These are phyloP conservation scores for Microctenopoma steveboyesi DNA, from an alignment of 2,797 vertebrate genomes.

Conservation along the genomic window DNA sequence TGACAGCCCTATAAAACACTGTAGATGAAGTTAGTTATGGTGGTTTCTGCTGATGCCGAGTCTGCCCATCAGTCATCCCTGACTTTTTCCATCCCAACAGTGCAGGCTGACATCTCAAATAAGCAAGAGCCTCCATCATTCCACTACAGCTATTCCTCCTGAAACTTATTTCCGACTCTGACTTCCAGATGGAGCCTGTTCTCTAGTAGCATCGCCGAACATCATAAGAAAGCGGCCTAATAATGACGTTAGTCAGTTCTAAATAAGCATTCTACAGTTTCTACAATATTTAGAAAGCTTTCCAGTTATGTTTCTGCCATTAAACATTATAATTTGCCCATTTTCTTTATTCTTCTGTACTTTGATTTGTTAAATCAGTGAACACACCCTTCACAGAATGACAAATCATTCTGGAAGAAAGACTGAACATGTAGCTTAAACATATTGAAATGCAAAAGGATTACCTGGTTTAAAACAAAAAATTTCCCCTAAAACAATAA, in stretches of 20 bases:
- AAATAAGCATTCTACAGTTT: constrained; percentile 1
- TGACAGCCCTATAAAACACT: constrained; percentile 37
- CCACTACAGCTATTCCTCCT: constrained; percentile 22
- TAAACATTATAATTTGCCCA: not conserved
- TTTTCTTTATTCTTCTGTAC: not conserved
- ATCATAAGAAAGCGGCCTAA: not conserved
- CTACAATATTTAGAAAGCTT: constrained; percentile 5
- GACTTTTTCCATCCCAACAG: constrained; percentile 31
- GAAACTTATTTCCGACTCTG: constrained; percentile 9
- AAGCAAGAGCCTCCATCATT: constrained; percentile 31
- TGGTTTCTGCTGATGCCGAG: constrained; percentile 44
- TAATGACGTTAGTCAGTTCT: constrained; percentile 28
- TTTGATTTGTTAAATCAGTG: not conserved
- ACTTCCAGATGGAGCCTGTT: constrained; percentile 20
- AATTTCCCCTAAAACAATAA: not conserved
- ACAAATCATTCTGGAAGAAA: too few relatives aligned
- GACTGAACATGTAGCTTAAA: not conserved
- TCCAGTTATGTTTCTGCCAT: not conserved
- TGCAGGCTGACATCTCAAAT: constrained; percentile 36
- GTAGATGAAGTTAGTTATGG: constrained; percentile 25
- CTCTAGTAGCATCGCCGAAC: constrained; percentile 13
- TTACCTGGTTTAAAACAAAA: too few relatives aligned
- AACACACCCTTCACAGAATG: not conserved
- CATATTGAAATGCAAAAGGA: not conserved
- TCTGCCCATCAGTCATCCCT: constrained; percentile 37